A percentile compares a stretch with the other conserved stretches of the same genome.
phyloP scores from a whole-genome alignment of 2,888 invertebrate genomes.

The Saturnia pavonia region DNA sequence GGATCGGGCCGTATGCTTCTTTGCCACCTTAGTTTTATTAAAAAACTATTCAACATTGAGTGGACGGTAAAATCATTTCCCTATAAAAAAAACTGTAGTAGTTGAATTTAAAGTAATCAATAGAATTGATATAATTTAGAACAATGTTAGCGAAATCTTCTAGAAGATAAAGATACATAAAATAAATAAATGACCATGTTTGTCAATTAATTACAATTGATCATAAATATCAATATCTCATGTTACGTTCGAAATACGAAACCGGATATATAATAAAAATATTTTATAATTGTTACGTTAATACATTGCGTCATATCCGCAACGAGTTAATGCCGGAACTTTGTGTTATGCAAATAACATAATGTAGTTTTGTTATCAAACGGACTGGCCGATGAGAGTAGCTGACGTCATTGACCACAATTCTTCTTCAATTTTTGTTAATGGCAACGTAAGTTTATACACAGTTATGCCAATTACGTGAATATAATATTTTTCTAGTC shows the following conservation, averaged over 20 bases:
- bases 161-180: background rate
- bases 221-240: background rate
- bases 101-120: background rate
- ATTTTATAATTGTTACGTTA: constrained; percentile 3
- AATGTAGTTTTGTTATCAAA: background rate
- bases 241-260: constrained; percentile 3
- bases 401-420: background rate
- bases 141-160: background rate
- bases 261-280: background rate
- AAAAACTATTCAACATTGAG: too few species aligned
- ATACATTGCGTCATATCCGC: constrained; percentile 5
- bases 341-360: background rate
- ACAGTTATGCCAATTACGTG: too few species aligned
- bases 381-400: background rate
- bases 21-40: too few species aligned
- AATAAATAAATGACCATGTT: background rate
- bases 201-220: background rate
- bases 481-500: too few species aligned
- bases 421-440: too few species aligned
- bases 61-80: too few species aligned
- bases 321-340: constrained; percentile 5
- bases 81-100: too few species aligned
- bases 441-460: too few species aligned
- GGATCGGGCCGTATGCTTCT: too few species aligned
- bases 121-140: background rate